Conservation (phyloP, 2,113 vertebrate species). For the Spheniscus mendiculus region DNA sequence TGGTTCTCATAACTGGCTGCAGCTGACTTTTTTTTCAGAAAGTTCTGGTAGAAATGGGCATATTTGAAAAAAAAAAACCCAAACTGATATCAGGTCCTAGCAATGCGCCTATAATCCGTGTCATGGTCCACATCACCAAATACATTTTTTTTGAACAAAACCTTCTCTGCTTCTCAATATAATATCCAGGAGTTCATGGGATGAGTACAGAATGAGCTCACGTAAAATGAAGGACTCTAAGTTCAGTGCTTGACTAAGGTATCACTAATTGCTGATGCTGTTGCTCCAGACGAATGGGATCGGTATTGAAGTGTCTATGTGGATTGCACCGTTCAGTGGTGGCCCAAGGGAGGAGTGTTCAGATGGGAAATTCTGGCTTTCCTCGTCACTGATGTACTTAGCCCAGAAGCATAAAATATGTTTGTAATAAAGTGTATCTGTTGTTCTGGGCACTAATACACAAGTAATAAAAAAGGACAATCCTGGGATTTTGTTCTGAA, state of each 20-base stretch:
- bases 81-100: neutral
- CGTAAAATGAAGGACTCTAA: neutral
- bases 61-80: neutral
- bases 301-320: fast-evolving
- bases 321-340: neutral
- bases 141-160: neutral
- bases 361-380: neutral
- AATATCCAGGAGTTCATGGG: neutral
- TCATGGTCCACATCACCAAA: neutral
- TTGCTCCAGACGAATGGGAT: neutral
- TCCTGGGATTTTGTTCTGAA: neutral
- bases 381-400: neutral
- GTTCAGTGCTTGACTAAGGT: neutral
- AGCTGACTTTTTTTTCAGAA: neutral
- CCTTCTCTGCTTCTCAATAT: neutral
- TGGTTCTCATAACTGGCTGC: neutral
- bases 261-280: neutral
- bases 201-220: neutral
- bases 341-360: neutral
- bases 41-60: neutral
- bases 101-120: neutral
- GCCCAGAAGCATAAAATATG: neutral
- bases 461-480: neutral
- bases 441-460: neutral
- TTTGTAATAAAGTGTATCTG: neutral